Conservation (phyloP, 92 coral and sea anemone genomes). For the Parazoanthus darwini region DNA sequence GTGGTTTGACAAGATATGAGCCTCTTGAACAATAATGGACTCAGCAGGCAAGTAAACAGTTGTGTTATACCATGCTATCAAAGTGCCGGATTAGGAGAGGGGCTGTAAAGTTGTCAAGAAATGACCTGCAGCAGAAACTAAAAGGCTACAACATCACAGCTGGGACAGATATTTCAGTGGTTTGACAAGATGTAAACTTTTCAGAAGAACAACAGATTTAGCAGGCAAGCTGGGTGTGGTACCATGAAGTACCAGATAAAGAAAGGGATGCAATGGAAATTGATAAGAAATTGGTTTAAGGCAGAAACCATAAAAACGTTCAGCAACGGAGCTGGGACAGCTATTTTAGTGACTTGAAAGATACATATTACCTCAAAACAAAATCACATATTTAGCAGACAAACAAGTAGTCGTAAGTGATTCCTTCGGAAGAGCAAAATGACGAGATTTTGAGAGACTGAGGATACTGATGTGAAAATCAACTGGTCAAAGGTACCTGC, state of each 20-base stretch:
- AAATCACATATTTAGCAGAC: not conserved
- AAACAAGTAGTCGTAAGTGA: conserved; percentile 34
- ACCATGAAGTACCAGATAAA: conserved; percentile 31
- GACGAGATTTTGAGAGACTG: conserved; percentile 11
- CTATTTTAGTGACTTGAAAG: conserved; percentile 35
- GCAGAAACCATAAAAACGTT: not conserved
- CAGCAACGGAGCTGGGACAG: not conserved
- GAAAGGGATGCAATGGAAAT: conserved; percentile 2
- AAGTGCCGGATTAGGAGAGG: conserved; percentile 35
- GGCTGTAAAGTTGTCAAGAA: conserved; percentile 18
- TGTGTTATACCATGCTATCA: conserved; percentile 35
- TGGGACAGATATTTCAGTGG: too few species aligned
- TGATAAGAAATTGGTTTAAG: not conserved
- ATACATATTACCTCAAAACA: not conserved
- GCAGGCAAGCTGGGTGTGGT: too few species aligned
- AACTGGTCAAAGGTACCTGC: not conserved
- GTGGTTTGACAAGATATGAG: conserved; percentile 33
- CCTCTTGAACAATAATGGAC: not conserved
- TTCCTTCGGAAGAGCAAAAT: conserved; percentile 35
- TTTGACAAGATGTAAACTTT: too few species aligned
- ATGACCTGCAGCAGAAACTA: not conserved
- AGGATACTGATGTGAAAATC: not conserved
- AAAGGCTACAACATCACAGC: not conserved
- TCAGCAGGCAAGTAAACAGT: conserved; percentile 31
- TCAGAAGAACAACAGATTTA: too few species aligned